Evolutionary conservation across 53 echinoderm and acorn worm species (phyloP).

Genomic region (Arbacia lixula): DNA sequence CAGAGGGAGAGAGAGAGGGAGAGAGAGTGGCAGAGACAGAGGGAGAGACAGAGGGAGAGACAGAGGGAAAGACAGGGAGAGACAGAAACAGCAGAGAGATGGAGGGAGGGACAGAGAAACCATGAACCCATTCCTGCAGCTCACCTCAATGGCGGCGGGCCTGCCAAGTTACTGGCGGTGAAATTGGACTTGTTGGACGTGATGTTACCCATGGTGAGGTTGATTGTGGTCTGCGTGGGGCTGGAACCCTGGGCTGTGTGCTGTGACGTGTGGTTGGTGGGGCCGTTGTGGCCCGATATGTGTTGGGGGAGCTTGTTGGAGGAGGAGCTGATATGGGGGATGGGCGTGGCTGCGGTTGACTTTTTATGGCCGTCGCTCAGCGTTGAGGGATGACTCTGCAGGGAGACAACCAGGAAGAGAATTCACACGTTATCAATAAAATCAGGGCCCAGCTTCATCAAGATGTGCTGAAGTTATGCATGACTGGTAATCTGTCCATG

Average conservation of each 20-base stretch:
- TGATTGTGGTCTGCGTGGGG: conserved; percentile 82
- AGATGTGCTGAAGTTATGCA: too few relatives aligned
- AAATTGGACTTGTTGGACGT: conserved; percentile 77
- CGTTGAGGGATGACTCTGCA: conserved; percentile 8
- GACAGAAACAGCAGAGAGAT: not conserved
- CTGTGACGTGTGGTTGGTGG: conserved; percentile 67
- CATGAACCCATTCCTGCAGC: not conserved
- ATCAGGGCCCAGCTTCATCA: too few relatives aligned
- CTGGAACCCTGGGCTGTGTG: conserved; percentile 35
- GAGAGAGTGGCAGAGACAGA: too few relatives aligned
- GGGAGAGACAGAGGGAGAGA: not conserved
- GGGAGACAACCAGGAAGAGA: too few relatives aligned
- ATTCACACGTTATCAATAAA: too few relatives aligned
- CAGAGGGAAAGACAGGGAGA: not conserved
- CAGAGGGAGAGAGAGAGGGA: too few relatives aligned
- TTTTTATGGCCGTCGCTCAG: not conserved
- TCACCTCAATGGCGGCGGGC: conserved; percentile 86
- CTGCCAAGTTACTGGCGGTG: conserved; percentile 65
- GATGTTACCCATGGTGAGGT: conserved; percentile 91
- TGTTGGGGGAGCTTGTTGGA: conserved; percentile 74
- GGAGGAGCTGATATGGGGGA: conserved; percentile 68
- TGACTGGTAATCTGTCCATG: too few relatives aligned
- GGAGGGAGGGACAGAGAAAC: not conserved
- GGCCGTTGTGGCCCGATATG: conserved; percentile 74
- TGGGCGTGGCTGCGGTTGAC: conserved; percentile 49